Evolutionary conservation across 2,113 vertebrate genomes (phyloP).

Genomic region (Poeciliopsis retropinna): DNA sequence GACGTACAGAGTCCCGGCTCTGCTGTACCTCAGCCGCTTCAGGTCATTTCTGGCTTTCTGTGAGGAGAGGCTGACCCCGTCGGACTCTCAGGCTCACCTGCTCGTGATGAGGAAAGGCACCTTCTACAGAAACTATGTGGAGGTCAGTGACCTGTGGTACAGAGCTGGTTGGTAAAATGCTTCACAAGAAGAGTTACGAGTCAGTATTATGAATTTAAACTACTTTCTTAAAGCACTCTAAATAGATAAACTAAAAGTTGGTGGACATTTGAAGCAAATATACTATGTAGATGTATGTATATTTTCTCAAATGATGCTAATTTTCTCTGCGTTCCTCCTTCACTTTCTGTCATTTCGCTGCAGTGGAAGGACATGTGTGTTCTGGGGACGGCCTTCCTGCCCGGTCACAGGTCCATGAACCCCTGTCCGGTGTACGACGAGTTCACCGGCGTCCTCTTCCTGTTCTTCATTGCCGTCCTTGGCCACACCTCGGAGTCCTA

Average conservation of each 20-base stretch:
- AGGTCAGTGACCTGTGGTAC: slow-evolving; percentile 76
- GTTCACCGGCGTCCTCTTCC: slow-evolving; percentile 79
- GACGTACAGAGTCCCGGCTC: slow-evolving; percentile 90
- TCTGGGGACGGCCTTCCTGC: slow-evolving; percentile 82
- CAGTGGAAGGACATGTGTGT: slow-evolving; percentile 91
- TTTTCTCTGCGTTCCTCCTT: background rate
- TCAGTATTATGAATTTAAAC: background rate
- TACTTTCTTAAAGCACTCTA: background rate
- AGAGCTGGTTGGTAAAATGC: background rate
- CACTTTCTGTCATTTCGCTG: background rate
- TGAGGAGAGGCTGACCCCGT: slow-evolving; percentile 87
- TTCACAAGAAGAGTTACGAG: background rate
- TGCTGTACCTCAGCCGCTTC: slow-evolving; percentile 82
- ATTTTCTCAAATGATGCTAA: background rate
- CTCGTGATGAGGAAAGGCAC: slow-evolving; percentile 88
- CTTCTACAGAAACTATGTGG: slow-evolving; percentile 85
- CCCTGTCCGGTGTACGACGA: slow-evolving; percentile 92
- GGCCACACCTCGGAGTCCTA: slow-evolving; percentile 87
- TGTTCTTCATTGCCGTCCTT: slow-evolving; percentile 92
- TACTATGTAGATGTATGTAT: too few species aligned
- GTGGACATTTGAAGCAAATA: background rate
- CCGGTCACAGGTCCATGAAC: slow-evolving; percentile 93
- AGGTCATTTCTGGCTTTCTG: slow-evolving; percentile 90
- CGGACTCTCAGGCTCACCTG: slow-evolving; percentile 89
- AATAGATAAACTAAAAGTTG: background rate